Percentiles rank a stretch among this genome's conserved stretches.
phyloP scores from a whole-genome alignment of 2,888 invertebrate genomes.

The Dynastes maya region DNA sequence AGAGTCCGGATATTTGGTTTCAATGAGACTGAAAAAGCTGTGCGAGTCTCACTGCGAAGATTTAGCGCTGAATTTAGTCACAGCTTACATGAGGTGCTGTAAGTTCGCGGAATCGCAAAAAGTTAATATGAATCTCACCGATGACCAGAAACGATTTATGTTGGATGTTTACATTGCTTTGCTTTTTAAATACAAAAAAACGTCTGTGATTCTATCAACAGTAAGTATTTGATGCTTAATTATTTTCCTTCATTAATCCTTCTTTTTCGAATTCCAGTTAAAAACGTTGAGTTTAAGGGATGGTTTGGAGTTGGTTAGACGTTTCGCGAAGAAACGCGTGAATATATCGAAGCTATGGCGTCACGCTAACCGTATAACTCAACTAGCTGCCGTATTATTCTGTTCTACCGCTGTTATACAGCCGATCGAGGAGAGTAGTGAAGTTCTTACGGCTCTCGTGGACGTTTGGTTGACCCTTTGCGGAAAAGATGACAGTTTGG shows the following conservation, averaged over 20 bases:
- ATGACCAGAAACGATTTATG: slow-evolving; percentile 74
- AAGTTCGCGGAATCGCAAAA: slow-evolving; percentile 64
- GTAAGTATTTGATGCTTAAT: slow-evolving; percentile 43
- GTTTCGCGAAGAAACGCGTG: slow-evolving; percentile 70
- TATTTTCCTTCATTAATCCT: slow-evolving; percentile 10
- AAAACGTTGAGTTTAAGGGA: slow-evolving; percentile 73
- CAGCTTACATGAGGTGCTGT: slow-evolving; percentile 69
- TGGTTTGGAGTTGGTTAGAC: slow-evolving; percentile 73
- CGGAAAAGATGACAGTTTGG: slow-evolving; percentile 61
- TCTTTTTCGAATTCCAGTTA: slow-evolving; percentile 67
- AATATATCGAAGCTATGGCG: slow-evolving; percentile 74
- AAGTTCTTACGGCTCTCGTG: slow-evolving; percentile 65
- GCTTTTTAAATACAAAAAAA: slow-evolving; percentile 65
- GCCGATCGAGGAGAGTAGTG: slow-evolving; percentile 67
- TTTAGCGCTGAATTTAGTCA: slow-evolving; percentile 75
- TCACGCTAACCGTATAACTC: slow-evolving; percentile 73
- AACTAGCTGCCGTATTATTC: slow-evolving; percentile 74
- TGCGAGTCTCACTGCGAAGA: slow-evolving; percentile 77
- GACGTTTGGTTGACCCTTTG: slow-evolving; percentile 67
- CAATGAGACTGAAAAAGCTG: slow-evolving; percentile 75
- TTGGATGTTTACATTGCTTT: slow-evolving; percentile 76
- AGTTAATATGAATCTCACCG: slow-evolving; percentile 67
- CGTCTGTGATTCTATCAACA: slow-evolving; percentile 51
- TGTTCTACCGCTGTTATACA: slow-evolving; percentile 74
- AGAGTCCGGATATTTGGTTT: slow-evolving; percentile 75